These are phyloP conservation scores for Daubentonia madagascariensis DNA, from an alignment of 2,113 vertebrate genomes.

Conservation along the genomic window DNA sequence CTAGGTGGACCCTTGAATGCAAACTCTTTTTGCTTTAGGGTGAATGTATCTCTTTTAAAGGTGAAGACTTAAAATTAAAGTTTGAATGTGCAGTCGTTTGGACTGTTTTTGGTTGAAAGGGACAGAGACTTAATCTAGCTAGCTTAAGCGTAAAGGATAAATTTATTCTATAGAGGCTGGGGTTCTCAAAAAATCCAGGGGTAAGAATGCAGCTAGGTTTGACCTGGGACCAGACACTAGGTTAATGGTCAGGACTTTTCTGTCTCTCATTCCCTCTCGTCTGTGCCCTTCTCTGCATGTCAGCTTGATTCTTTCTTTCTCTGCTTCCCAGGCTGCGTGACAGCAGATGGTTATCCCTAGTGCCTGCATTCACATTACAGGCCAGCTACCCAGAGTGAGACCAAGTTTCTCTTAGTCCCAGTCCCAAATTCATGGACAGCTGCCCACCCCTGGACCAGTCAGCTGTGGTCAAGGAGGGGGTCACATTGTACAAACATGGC, in stretches of 20 bases:
- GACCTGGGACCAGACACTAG: not conserved
- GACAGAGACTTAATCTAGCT: not conserved
- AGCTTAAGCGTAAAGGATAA: not conserved
- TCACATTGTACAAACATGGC: not conserved
- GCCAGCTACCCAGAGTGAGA: not conserved
- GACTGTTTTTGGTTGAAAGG: not conserved
- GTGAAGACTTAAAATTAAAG: not conserved
- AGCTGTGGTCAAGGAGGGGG: not conserved
- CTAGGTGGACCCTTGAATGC: not conserved
- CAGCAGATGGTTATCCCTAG: not conserved
- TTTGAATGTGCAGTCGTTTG: not conserved
- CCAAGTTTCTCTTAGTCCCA: not conserved
- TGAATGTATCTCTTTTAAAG: not conserved
- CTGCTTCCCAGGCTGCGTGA: not conserved
- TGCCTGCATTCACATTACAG: not conserved
- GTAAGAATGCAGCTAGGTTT: not conserved
- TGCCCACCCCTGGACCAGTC: not conserved
- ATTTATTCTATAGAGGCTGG: not conserved
- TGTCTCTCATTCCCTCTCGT: not conserved
- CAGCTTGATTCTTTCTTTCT: not conserved
- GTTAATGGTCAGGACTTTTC: not conserved
- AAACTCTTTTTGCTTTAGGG: not conserved
- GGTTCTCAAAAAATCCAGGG: not conserved
- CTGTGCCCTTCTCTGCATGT: not conserved
- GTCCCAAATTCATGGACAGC: not conserved